phyloP scores from a whole-genome alignment of 64 coral and sea anemone genomes.

The Platygyra sinensis region DNA sequence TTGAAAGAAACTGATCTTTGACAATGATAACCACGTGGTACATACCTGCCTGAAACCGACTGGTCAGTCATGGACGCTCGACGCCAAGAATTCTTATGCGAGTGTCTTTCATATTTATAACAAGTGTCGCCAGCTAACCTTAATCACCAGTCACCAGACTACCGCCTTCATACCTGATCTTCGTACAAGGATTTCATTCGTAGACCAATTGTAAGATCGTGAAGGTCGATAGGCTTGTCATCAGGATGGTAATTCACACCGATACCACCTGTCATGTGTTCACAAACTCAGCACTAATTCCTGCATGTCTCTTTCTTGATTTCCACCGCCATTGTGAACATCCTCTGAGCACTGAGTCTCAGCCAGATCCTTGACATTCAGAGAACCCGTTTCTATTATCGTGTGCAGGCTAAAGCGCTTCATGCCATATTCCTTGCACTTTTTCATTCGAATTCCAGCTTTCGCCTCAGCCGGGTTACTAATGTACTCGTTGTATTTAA shows the following conservation, averaged over 20 bases:
- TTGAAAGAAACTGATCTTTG: not conserved
- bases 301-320: not conserved
- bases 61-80: conserved; percentile 2
- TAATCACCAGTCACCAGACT: not conserved
- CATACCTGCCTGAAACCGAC: not conserved
- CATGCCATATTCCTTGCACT: conserved; percentile 12
- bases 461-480: not conserved
- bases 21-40: not conserved
- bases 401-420: conserved; percentile 3
- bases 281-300: not conserved
- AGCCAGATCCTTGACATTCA: not conserved
- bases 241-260: conserved; percentile 19
- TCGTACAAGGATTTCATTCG: conserved; percentile 9
- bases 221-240: not conserved
- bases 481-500: not conserved
- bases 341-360: not conserved
- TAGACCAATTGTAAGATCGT: not conserved
- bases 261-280: conserved; percentile 28
- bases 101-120: not conserved
- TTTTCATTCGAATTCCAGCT: not conserved
- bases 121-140: not conserved
- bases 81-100: not conserved
- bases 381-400: not conserved
- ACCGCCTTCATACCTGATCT: conserved; percentile 1
- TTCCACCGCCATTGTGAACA: conserved; percentile 22